phyloP scores from a whole-genome alignment of 2,113 vertebrate genomes.

The Anser brachyrhynchus region DNA sequence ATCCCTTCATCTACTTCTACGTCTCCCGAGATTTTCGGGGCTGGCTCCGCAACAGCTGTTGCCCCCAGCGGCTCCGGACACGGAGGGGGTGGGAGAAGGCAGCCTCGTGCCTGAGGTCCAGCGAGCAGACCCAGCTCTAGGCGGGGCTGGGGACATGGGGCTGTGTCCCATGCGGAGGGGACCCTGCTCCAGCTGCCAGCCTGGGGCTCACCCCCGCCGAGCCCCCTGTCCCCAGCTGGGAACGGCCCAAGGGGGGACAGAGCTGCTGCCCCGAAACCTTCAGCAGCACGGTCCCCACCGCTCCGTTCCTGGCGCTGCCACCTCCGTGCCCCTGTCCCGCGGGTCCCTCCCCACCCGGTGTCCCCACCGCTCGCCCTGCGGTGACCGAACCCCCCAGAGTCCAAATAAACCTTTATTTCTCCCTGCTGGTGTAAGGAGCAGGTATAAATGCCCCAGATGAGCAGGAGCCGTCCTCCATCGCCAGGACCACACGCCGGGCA shows the following conservation, averaged over 20 bases:
- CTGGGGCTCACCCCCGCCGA: not conserved
- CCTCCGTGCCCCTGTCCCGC: rapidly evolving
- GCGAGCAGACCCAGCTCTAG: not conserved
- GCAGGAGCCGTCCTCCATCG: not conserved
- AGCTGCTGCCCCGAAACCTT: not conserved
- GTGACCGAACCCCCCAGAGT: not conserved
- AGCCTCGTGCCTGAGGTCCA: constrained; percentile 14
- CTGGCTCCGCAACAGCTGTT: not conserved
- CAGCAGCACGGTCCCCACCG: not conserved
- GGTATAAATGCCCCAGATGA: not conserved
- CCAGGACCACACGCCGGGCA: rapidly evolving
- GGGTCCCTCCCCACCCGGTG: rapidly evolving
- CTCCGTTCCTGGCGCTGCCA: not conserved
- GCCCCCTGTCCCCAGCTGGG: not conserved
- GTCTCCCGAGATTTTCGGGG: constrained; percentile 48
- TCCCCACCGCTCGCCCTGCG: rapidly evolving
- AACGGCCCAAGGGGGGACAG: not conserved
- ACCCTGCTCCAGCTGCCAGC: not conserved
- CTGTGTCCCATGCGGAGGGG: no score
- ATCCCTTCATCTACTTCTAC: constrained; percentile 66
- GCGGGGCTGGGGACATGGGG: not conserved
- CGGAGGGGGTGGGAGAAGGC: not conserved
- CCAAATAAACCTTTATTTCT: constrained; percentile 70
- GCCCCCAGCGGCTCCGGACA: rapidly evolving
- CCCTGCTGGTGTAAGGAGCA: not conserved